These are phyloP conservation scores for Percina caprodes DNA, from an alignment of 2,113 vertebrate species.

Conservation along the genomic window DNA sequence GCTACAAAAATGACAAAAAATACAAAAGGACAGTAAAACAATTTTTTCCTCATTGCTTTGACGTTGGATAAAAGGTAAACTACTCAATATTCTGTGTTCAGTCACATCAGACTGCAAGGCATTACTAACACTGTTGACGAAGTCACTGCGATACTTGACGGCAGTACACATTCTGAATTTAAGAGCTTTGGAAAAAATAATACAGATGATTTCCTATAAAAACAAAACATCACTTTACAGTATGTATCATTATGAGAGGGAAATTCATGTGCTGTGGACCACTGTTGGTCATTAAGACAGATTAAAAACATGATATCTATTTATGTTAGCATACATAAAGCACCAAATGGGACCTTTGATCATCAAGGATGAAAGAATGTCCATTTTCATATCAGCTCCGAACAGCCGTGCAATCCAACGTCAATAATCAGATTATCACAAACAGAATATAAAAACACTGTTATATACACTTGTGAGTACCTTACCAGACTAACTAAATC, in stretches of 20 bases:
- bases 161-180: slow-evolving; percentile 74
- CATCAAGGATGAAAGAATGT: slow-evolving; percentile 47
- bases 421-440: slow-evolving; percentile 66
- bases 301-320: slow-evolving; percentile 63
- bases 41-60: slow-evolving; percentile 77
- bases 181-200: slow-evolving; percentile 77
- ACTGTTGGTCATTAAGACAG: slow-evolving; percentile 45
- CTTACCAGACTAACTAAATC: slow-evolving; percentile 75
- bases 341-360: slow-evolving; percentile 66
- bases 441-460: slow-evolving; percentile 75
- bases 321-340: slow-evolving; percentile 59
- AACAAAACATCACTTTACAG: slow-evolving; percentile 65
- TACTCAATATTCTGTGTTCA: slow-evolving; percentile 73
- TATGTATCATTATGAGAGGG: slow-evolving; percentile 44
- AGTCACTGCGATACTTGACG: slow-evolving; percentile 71
- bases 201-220: slow-evolving; percentile 65
- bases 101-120: slow-evolving; percentile 66
- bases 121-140: slow-evolving; percentile 81
- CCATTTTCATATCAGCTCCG: slow-evolving; percentile 51
- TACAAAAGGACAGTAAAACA: slow-evolving; percentile 74
- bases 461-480: slow-evolving; percentile 80
- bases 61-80: slow-evolving; percentile 75
- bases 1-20: slow-evolving; percentile 75
- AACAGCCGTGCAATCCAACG: slow-evolving; percentile 70
- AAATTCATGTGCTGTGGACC: slow-evolving; percentile 60